Evolutionary conservation across 2,888 invertebrate species (phyloP).

Genomic region (Therioaphis trifolii): DNA sequence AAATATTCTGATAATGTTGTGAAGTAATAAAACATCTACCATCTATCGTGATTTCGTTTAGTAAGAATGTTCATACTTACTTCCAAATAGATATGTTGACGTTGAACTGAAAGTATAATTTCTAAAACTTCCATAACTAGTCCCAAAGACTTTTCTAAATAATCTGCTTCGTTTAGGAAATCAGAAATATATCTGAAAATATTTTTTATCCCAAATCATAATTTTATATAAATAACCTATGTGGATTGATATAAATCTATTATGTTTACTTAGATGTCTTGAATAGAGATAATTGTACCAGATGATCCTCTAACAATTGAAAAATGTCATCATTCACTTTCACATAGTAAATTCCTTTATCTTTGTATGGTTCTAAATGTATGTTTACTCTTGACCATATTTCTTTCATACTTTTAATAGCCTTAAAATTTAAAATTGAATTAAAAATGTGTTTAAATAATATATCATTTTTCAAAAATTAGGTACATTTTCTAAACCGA

Average conservation of each 20-base stretch:
- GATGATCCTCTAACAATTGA: conserved; percentile 84
- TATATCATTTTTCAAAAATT: not conserved
- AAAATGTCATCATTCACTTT: conserved; percentile 83
- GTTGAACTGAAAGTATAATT: conserved; percentile 81
- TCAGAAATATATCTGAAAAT: conserved; percentile 78
- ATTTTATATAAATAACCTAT: not conserved
- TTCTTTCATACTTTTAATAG: conserved; percentile 29
- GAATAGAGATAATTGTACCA: conserved; percentile 85
- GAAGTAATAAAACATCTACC: not conserved
- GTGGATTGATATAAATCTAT: not conserved
- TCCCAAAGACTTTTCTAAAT: conserved; percentile 87
- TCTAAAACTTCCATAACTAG: conserved; percentile 86
- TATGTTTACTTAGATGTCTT: conserved; percentile 77
- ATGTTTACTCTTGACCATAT: conserved; percentile 10
- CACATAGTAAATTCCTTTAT: conserved; percentile 76
- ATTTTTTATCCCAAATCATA: too few species aligned
- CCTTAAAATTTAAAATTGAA: conserved; percentile 10
- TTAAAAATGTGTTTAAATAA: conserved; percentile 2
- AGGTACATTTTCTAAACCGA: conserved; percentile 79
- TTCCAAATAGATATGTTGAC: conserved; percentile 87
- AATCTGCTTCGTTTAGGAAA: conserved; percentile 84
- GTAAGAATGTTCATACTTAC: conserved; percentile 66
- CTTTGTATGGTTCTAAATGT: conserved; percentile 76
- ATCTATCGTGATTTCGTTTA: not conserved
- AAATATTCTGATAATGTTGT: conserved; percentile 87